Conservation (phyloP, 2,888 invertebrate species). For the Molanna angustata region DNA sequence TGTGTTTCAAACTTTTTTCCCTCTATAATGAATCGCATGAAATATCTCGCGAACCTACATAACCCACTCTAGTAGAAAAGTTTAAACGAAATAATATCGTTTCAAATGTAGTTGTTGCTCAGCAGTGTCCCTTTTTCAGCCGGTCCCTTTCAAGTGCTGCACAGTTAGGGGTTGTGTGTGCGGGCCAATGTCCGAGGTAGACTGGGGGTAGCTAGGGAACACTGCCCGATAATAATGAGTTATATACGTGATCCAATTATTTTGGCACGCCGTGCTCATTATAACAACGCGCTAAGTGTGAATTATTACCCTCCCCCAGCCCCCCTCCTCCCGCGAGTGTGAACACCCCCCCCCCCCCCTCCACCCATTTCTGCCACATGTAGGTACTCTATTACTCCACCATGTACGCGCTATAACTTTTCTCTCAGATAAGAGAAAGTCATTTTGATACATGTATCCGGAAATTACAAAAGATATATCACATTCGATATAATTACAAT, state of each 20-base stretch:
- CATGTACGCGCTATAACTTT: slow-evolving; percentile 18
- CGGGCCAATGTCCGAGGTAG: slow-evolving; percentile 4
- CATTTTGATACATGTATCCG: slow-evolving; percentile 27
- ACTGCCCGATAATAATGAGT: slow-evolving; percentile 55
- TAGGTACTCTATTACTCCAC: slow-evolving; percentile 20
- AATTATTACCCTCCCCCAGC: slow-evolving; percentile 46
- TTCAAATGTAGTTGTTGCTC: no score
- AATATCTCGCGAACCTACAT: no score
- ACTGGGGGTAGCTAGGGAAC: slow-evolving; percentile 22
- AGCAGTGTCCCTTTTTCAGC: no score
- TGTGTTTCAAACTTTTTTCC: no score
- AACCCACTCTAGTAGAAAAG: no score
- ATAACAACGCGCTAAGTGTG: slow-evolving; percentile 53
- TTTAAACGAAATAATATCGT: no score
- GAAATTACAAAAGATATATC: neutral
- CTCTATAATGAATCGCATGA: no score
- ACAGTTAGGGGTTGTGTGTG: slow-evolving; percentile 6
- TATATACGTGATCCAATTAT: slow-evolving; percentile 62
- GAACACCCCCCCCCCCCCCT: slow-evolving; percentile 3
- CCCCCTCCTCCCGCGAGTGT: neutral
- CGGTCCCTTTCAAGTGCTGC: no score
- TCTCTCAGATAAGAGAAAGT: slow-evolving; percentile 19
- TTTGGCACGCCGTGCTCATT: slow-evolving; percentile 56
- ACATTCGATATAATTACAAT: neutral
- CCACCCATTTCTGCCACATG: neutral